phyloP scores from a whole-genome alignment of 1,140 invertebrate species.

The Colletes gigas region DNA sequence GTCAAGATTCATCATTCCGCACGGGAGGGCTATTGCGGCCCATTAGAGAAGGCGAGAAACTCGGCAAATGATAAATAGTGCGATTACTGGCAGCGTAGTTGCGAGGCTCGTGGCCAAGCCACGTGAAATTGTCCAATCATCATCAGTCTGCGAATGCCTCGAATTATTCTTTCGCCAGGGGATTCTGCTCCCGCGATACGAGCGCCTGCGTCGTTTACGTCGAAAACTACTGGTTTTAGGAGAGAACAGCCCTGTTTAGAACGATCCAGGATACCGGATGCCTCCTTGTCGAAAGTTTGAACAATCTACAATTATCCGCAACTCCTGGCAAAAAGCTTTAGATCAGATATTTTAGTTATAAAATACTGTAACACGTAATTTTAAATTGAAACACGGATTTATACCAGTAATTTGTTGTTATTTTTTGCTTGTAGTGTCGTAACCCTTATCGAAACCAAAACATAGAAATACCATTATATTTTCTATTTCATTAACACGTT shows the following conservation, averaged over 20 bases:
- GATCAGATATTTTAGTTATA: too few species aligned
- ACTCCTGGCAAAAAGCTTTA: too few species aligned
- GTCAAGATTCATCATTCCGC: constrained; percentile 53
- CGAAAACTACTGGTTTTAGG: constrained; percentile 19
- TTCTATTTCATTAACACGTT: too few species aligned
- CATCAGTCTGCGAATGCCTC: constrained; percentile 52
- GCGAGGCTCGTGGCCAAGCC: constrained; percentile 49
- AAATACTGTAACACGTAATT: too few species aligned
- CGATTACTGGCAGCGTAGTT: constrained; percentile 66
- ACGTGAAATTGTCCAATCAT: constrained; percentile 72
- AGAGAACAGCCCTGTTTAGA: not conserved
- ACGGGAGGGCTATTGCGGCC: constrained; percentile 65
- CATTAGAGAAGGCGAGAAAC: constrained; percentile 67
- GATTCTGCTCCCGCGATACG: constrained; percentile 15
- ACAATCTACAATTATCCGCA: too few species aligned
- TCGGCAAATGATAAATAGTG: constrained; percentile 74
- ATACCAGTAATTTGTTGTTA: too few species aligned
- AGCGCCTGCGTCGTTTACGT: constrained; percentile 25
- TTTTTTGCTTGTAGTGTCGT: too few species aligned
- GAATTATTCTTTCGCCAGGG: constrained; percentile 29
- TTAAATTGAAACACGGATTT: too few species aligned
- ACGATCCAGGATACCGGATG: too few species aligned
- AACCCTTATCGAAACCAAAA: too few species aligned
- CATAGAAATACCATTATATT: too few species aligned
- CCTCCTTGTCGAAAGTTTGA: too few species aligned